Evolutionary conservation across 53 echinoderm and acorn worm species (phyloP), one percentile per base, ranked within the genome.

Genomic region (Stichopus horrens): DNA sequence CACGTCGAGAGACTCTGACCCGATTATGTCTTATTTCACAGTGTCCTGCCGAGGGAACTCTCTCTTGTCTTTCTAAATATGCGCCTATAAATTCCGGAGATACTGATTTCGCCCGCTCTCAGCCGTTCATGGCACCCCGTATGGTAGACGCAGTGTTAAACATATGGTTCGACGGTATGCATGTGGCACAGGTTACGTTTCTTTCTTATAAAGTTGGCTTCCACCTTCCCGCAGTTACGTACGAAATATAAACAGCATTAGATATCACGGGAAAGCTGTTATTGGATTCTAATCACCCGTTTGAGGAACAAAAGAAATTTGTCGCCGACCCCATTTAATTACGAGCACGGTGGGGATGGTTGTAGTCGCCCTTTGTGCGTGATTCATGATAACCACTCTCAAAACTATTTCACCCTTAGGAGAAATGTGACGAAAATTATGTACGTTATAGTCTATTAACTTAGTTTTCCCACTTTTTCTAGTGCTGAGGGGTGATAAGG

Each of bases 301-400:
- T 56, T 58, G 57, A 20, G 81, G 55, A 81, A 81, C 81, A 81
- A 81, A 81, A 81, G 81, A 81, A 81, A 81, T 81, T 81, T 81
- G 81, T 81, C 81, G 81, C 81, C 81, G 57, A 81, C 18, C 55
- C 55, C 57, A 81, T 76, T 81, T 81, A 57, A 21, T 81, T 71
- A 71, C 71, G 71, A 71, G 71, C 81, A 81, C 81, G 8, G 5
- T 56, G 81, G 54, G 81, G 56, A 57, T 57, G 53, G 76, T 9
- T 14, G 55, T 9, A 5, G 56, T 56, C 21, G 81, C 58, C 55
- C 20, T 55, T 10, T 52, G 23, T 56, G 4, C 4, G 57, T 76
- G 53, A 52, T 76, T 76, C 76, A 76, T 19, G 9, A 23, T 76
- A 53, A 76, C 11, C 76, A 52, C 4, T 13, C 13, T 13, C 11